Base-by-base conservation (phyloP, 2,797 vertebrate species). In the Cyprinodon diabolis region DNA sequence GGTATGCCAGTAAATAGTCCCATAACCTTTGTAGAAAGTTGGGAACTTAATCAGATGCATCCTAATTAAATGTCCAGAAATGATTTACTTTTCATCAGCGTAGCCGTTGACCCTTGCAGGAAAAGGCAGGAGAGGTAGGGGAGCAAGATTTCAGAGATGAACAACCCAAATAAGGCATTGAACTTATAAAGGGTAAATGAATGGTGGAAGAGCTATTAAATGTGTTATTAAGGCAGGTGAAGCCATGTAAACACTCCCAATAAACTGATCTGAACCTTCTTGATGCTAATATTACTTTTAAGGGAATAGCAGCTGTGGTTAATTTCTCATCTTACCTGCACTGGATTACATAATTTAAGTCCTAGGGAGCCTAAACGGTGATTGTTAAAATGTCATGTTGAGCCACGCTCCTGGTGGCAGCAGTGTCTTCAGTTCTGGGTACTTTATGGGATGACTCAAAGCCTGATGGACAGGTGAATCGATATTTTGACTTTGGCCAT, bases 401-500 rank as follows among this genome's bases (percentile, higher is more conserved):
- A 86, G 80, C 75, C 77, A 81, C 86, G 80, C 74, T 87, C 69
- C 74, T 80, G 81, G 82, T 87, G 80, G 75, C 82, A 80, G 74
- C 82, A 62, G 79, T 78, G 86, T 91, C 84, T 92, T 81, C 82
- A 77, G 73, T 74, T 76, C 54, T 45, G 66, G 78, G 77, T 83
- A 65, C 90, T 88, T 91, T 87, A 90, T 81, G 81, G 79, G 79
- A 84, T 93, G 93, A 90, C 86, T 91, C 91, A 91, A 76, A 23
- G 72, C 10, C 66, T 92, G 91, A 93, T 73, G 83, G 92, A 93
- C 91, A 87, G 90, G 88, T 81, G 83, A 93, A 94, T 94, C 93
- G 90, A 94, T 94, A 93, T 91, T 95, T 93, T 93, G 92, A 94
- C 93, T 94, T 94, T 93, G 89, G 84, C 86, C 82, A 85, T 77